These are phyloP conservation scores for Leptinotarsa defecta DNA, from an alignment of 1,140 invertebrate species.

Conservation along the genomic window DNA sequence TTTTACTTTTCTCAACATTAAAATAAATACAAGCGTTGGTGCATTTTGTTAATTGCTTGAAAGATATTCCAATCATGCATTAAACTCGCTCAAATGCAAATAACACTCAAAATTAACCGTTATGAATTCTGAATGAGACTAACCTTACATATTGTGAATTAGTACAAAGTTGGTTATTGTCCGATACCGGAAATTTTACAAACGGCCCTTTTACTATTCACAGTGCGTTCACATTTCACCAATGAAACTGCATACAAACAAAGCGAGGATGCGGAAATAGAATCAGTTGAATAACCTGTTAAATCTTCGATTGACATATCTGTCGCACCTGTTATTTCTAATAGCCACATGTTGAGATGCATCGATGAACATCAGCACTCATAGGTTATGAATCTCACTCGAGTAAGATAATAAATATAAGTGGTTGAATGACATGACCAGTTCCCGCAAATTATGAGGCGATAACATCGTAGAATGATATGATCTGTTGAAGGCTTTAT, in stretches of 20 bases:
- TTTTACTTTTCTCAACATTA: too few relatives aligned
- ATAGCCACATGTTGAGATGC: conserved; percentile 12
- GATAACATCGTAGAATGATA: too few relatives aligned
- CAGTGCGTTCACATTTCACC: conserved; percentile 4
- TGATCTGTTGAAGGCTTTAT: too few relatives aligned
- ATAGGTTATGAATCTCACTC: neutral
- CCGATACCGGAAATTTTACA: neutral
- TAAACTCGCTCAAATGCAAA: neutral
- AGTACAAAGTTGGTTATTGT: neutral
- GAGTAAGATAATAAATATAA: neutral
- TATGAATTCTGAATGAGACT: neutral
- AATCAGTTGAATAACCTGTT: conserved; percentile 20
- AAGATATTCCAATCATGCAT: neutral
- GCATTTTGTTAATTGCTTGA: neutral
- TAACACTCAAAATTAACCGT: too few relatives aligned
- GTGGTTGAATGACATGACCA: neutral
- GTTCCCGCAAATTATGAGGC: neutral
- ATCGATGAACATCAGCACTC: conserved; percentile 4
- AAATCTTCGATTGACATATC: neutral
- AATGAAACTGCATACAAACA: conserved; percentile 3
- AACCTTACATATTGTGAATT: neutral
- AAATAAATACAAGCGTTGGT: too few relatives aligned
- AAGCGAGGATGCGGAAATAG: conserved; percentile 10
- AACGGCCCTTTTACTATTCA: neutral
- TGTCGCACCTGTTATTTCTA: conserved; percentile 12